A percentile compares a stretch with the other conserved stretches of the same genome.
These are phyloP conservation scores for Petaurus breviceps DNA, from an alignment of 2,113 vertebrate genomes.

Conservation along the genomic window DNA sequence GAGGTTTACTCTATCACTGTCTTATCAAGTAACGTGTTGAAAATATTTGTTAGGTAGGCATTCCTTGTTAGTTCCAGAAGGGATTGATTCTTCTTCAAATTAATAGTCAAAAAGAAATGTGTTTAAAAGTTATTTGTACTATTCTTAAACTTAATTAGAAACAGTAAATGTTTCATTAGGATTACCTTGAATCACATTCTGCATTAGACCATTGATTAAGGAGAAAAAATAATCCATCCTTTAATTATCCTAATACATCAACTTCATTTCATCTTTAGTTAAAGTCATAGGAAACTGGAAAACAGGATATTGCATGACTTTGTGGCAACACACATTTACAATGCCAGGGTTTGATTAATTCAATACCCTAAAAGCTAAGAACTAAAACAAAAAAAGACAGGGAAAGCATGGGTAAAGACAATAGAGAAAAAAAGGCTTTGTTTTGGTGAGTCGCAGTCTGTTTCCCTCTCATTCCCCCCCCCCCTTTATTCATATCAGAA, in stretches of 20 bases:
- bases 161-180: not conserved
- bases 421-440: not conserved
- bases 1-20: not conserved
- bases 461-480: not conserved
- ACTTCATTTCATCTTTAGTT: not conserved
- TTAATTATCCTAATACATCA: conserved; percentile 2
- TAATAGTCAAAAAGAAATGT: not conserved
- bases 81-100: not conserved
- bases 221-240: conserved; percentile 16
- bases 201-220: not conserved
- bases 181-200: conserved; percentile 29
- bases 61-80: not conserved
- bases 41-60: not conserved
- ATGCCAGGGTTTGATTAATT: not conserved
- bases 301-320: conserved; percentile 6
- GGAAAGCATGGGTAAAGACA: not conserved
- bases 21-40: not conserved
- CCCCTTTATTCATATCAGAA: too few species aligned
- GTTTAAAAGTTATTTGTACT: not conserved
- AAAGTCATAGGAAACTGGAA: not conserved
- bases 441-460: not conserved
- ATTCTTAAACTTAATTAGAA: not conserved
- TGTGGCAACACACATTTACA: not conserved
- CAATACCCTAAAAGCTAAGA: not conserved
- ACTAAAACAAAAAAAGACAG: not conserved